A percentile compares a stretch with the other conserved stretches of the same genome.
phyloP scores from a whole-genome alignment of 37 sponge, comb jelly and placozoan genomes.

The Beroe ovata region DNA sequence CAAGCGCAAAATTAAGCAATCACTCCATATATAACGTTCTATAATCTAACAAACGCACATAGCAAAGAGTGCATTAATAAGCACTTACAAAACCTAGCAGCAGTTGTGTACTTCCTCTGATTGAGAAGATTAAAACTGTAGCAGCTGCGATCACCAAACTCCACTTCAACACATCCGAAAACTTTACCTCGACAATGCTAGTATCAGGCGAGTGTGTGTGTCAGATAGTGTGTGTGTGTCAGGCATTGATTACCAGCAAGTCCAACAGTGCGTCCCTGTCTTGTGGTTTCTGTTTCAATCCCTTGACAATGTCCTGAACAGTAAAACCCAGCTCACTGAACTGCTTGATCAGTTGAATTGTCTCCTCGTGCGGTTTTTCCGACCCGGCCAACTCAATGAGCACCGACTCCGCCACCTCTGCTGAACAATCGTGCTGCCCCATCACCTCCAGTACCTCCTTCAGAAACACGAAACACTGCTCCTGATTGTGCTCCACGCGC shows the following conservation, averaged over 20 bases:
- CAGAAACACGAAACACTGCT: constrained; percentile 6
- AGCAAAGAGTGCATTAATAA: too few species aligned
- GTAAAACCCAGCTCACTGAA: constrained; percentile 36
- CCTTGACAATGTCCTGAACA: background rate
- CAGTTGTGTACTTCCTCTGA: too few species aligned
- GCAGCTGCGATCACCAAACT: too few species aligned
- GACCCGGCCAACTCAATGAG: background rate
- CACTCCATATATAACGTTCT: too few species aligned
- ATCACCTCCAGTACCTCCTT: constrained; percentile 23
- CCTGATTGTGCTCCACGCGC: constrained; percentile 8
- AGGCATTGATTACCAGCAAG: constrained; percentile 1
- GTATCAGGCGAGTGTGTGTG: too few species aligned
- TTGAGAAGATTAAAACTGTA: too few species aligned
- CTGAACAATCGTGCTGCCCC: background rate
- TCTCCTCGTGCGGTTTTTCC: background rate
- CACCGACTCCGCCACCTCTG: constrained; percentile 16
- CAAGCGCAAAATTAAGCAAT: too few species aligned
- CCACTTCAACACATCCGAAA: too few species aligned
- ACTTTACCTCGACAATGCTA: too few species aligned
- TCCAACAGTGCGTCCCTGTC: constrained; percentile 8
- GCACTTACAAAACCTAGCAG: too few species aligned
- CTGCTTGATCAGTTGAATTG: constrained; percentile 16
- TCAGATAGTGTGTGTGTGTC: too few species aligned
- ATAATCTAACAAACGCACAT: too few species aligned
- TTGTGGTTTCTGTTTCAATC: background rate